Base-by-base conservation (phyloP, 2,888 invertebrate genomes). In the Eudasyphora cyanicolor region DNA sequence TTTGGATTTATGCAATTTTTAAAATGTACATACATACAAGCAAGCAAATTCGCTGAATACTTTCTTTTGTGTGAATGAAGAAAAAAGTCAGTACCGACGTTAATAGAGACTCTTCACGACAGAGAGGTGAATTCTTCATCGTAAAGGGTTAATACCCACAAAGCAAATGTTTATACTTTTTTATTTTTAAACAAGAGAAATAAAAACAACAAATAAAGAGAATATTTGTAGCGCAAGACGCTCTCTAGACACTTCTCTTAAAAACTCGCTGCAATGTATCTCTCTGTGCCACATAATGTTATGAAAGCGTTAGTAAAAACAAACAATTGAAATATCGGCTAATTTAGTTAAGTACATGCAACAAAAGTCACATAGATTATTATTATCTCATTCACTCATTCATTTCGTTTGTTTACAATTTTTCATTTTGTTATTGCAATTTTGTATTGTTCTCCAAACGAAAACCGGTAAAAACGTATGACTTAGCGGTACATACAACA, bases 391-490 rank as follows among this genome's bases (percentile, higher is more conserved):
- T 5, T 24, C 19, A 10, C 10, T 35, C 54, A 54, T 35, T 17
- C 42, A 38, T 73, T 79, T 14, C 73, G 35, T 35, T 70, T 45
- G 42, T 32, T 32, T 71, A 80, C 73, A 76, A 79, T 24, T 77
- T 57, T 67, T 64, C 38, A 67, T 62, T 32, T 14, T 21, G 24
- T 67, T 42, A 21, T 67, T 21, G 38, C 67, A 24, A 42, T 67
- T 42, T 67, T 42, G 38, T 67, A 21, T 67, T 38, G 35, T 38
- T 67, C 17, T 24, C 38, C 19, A 49, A 54, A 54, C n/a, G 14
- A 45, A 67, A 67, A 67, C 67, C 51, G 49, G 51, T 71, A 29
- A 17, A 42, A 29, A 17, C 45, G 21, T 19, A n/a, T 14, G 45
- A 42, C 24, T 38, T 42, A 14, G 14, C 27, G 38, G 17, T 2